Percentiles rank a stretch among this genome's conserved stretches.
Conservation (phyloP, 1,140 invertebrate genomes). For the Berghia stephanieae region DNA sequence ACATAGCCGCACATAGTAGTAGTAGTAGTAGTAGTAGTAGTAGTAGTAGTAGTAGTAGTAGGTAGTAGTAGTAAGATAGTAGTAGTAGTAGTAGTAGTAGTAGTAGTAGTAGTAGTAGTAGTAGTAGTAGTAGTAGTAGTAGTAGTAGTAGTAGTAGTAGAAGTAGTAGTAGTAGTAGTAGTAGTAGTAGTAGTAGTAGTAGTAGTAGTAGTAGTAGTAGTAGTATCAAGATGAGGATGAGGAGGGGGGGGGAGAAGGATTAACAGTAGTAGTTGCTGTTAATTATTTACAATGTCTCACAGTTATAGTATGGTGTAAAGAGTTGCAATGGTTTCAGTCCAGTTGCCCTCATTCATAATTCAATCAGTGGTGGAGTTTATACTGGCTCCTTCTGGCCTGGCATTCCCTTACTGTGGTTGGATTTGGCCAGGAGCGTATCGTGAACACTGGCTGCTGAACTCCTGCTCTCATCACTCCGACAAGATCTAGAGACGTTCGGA, state of each 20-base stretch:
- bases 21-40: neutral
- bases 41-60: too few relatives aligned
- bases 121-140: neutral
- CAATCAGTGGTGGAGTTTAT: too few relatives aligned
- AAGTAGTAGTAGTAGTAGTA: neutral
- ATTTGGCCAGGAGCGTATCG: conserved; percentile 41
- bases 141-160: neutral
- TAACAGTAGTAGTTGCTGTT: neutral
- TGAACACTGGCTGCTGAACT: conserved; percentile 31
- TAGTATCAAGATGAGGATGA: too few relatives aligned
- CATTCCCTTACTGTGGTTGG: conserved; percentile 26
- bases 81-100: neutral
- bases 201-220: neutral
- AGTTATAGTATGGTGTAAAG: too few relatives aligned
- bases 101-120: conserved; percentile 3
- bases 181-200: neutral
- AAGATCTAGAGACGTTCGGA: conserved; percentile 45
- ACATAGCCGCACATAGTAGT: too few relatives aligned
- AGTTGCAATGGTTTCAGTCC: neutral
- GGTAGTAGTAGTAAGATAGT: too few relatives aligned
- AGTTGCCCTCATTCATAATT: neutral
- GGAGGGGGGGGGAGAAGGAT: neutral
- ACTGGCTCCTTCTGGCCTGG: neutral
- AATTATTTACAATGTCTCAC: neutral
- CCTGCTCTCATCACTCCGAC: conserved; percentile 54